These are phyloP conservation scores for Donacobius atricapilla DNA, from an alignment of 2,113 vertebrate species.

Conservation along the genomic window DNA sequence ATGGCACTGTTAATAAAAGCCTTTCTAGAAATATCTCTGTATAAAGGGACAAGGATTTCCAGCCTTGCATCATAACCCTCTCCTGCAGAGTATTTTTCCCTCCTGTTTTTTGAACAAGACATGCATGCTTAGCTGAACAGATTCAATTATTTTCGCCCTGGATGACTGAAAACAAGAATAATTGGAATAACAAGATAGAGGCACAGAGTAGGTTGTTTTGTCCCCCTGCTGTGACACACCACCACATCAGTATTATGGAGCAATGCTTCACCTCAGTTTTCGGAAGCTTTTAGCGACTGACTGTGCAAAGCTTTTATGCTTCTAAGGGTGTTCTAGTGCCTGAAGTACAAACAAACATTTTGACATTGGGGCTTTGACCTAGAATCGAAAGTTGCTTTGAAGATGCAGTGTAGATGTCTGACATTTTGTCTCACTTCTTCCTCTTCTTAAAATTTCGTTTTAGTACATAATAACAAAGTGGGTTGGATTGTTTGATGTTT, in stretches of 20 bases:
- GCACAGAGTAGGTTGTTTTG: background rate
- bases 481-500: background rate
- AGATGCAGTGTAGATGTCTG: background rate
- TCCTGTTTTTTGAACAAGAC: background rate
- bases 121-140: constrained; percentile 34
- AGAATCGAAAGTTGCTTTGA: background rate
- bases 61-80: background rate
- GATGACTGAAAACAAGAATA: constrained; percentile 32
- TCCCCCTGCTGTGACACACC: background rate
- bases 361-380: background rate
- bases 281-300: background rate
- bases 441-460: background rate
- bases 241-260: background rate
- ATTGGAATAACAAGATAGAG: constrained; percentile 14
- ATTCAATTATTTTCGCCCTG: constrained; percentile 20
- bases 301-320: background rate
- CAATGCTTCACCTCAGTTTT: background rate
- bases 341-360: background rate
- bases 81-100: background rate
- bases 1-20: background rate
- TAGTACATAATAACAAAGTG: background rate
- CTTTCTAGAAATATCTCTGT: background rate
- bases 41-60: background rate
- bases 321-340: background rate
- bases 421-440: background rate